Conservation (phyloP, 2,888 invertebrate species). For the Entomobrya proxima region DNA sequence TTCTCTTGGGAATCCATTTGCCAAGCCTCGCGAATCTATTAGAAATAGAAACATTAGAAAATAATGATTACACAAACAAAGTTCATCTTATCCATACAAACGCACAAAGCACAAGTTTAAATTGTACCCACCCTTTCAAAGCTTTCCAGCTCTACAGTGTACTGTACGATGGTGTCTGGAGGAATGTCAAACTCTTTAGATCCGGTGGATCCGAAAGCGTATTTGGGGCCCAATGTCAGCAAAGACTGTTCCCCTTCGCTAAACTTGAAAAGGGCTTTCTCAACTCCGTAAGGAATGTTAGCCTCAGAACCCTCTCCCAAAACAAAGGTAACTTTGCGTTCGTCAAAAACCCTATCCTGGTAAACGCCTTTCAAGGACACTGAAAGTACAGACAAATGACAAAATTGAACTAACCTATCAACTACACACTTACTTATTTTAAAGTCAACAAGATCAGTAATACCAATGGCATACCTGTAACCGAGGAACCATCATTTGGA, state of each 20-base stretch:
- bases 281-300: conserved; percentile 88
- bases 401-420: background rate
- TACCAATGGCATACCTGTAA: conserved; percentile 83
- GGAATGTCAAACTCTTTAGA: conserved; percentile 86
- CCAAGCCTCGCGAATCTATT: conserved; percentile 89
- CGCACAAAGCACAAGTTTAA: background rate
- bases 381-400: conserved; percentile 78
- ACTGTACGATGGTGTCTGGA: conserved; percentile 86
- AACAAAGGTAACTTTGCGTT: conserved; percentile 87
- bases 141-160: conserved; percentile 87
- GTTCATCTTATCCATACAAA: background rate
- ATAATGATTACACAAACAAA: conserved; percentile 31
- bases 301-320: conserved; percentile 90
- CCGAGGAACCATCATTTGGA: conserved; percentile 89
- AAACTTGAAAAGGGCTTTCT: conserved; percentile 88
- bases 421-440: background rate
- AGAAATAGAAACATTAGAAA: conserved; percentile 61
- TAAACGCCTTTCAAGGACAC: conserved; percentile 86
- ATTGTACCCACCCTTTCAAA: conserved; percentile 86
- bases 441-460: background rate
- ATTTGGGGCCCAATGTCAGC: conserved; percentile 85
- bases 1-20: conserved; percentile 87
- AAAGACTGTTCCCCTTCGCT: conserved; percentile 87
- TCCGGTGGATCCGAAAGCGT: conserved; percentile 87
- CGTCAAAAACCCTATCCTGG: conserved; percentile 85